Percentiles rank a stretch among this genome's conserved stretches.
Conservation (phyloP, 2,888 invertebrate genomes). For the Aleiodes leptofemur region DNA sequence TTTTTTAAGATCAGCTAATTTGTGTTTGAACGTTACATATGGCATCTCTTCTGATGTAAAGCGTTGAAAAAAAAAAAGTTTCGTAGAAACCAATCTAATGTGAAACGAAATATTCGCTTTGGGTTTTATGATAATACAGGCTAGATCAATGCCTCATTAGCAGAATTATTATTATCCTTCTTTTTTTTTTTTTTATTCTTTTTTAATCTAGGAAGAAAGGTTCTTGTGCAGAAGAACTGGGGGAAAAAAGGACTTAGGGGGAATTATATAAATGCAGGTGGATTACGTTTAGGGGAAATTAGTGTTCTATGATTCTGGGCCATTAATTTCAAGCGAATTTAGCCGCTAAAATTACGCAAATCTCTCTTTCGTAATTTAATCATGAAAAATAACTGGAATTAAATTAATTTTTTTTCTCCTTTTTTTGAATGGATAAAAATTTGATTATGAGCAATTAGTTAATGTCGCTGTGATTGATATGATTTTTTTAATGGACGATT, state of each 20-base stretch:
- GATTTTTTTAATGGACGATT: too few relatives aligned
- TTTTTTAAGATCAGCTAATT: background rate
- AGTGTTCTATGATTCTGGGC: too few relatives aligned
- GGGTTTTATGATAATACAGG: constrained; percentile 64
- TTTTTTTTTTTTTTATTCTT: too few relatives aligned
- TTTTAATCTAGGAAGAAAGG: constrained; percentile 43
- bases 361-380: too few relatives aligned
- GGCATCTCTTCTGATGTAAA: constrained; percentile 29
- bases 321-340: too few relatives aligned
- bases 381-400: too few relatives aligned
- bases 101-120: constrained; percentile 47
- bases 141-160: constrained; percentile 63
- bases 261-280: constrained; percentile 51
- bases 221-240: constrained; percentile 45
- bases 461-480: too few relatives aligned
- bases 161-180: constrained; percentile 51
- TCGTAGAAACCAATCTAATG: constrained; percentile 52
- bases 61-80: constrained; percentile 39
- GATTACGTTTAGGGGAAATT: background rate
- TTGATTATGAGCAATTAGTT: too few relatives aligned
- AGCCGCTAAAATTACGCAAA: too few relatives aligned
- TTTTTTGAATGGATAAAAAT: too few relatives aligned
- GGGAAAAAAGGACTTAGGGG: constrained; percentile 47
- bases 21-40: constrained; percentile 49
- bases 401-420: too few relatives aligned